Base-by-base conservation (phyloP, 2,113 vertebrate genomes). In the Oceanites oceanicus region DNA sequence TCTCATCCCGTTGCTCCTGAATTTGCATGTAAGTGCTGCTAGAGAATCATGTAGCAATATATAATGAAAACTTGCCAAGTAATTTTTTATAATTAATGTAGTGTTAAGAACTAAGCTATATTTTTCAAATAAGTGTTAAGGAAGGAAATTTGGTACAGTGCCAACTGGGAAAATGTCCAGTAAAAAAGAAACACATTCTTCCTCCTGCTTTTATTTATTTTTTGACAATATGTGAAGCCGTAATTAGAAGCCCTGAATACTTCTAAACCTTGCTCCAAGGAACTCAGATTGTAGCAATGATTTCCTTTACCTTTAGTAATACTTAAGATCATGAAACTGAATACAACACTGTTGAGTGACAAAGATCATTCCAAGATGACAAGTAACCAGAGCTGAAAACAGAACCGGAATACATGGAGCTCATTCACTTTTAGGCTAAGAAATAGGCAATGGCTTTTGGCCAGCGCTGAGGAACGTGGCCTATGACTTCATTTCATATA, bases 91-190 rank as follows among this genome's bases (percentile, higher is more conserved):
- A 85, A 96, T 90, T 91, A 91, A 75, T 38, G 25, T 47, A 68
- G 10, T 73, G 32, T 45, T 77, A 67, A 94, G 30, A 74, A 16
- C 29, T 74, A 91, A 75, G 34, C 27, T 61, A 9, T 67, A 86
- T 90, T 94, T 96, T 86, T 87, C 44, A 80, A 79, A 16, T 29
- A 77, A 74, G 40, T 63, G 89, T 58, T 79, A 88, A 94, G 44
- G 38, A 66, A 79, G 18, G 19, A 88, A 74, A 65, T 80, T 52
- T 73, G 62, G 36, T 72, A 42, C 1, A 16, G 10, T 40, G 40
- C 29, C 91, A 91, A 67, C 68, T 44, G 26, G 63, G 62, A 90
- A 90, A 85, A 85, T 22, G 32, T 29, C 70, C 53, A 90, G 12
- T 53, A 45, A 34, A 80, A 77, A 91, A 84, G 32, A 74, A 86